Percentiles rank a stretch among this genome's conserved stretches.
These are phyloP conservation scores for Aphaenogaster floridana DNA, from an alignment of 1,140 invertebrate genomes.

Conservation along the genomic window DNA sequence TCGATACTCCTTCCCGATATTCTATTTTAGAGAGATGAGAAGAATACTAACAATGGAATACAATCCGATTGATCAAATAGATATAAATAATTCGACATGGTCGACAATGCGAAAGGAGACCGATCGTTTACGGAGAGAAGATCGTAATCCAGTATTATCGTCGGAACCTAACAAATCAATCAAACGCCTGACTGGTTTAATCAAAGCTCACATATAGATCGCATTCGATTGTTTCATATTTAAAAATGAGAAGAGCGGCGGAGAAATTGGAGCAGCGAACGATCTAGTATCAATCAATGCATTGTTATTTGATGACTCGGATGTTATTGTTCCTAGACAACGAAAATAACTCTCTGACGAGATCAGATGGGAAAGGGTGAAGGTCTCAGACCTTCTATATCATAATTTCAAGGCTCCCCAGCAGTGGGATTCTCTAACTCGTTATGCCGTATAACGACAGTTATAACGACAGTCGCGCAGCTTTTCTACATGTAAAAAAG, in stretches of 20 bases:
- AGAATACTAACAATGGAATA: not conserved
- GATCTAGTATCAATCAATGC: not conserved
- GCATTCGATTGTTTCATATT: not conserved
- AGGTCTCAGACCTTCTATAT: not conserved
- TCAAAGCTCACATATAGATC: not conserved
- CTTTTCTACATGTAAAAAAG: no score
- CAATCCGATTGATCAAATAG: conserved; percentile 7
- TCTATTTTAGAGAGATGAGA: not conserved
- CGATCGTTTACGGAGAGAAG: not conserved
- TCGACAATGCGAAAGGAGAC: not conserved
- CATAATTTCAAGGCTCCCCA: not conserved
- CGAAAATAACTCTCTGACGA: not conserved
- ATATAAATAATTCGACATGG: not conserved
- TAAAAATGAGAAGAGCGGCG: not conserved
- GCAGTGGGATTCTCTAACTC: no score
- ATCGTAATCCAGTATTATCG: not conserved
- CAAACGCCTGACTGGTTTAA: not conserved
- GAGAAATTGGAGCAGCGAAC: not conserved
- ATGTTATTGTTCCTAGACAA: not conserved
- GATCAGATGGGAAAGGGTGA: not conserved
- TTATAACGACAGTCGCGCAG: no score
- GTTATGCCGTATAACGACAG: no score
- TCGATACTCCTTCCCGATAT: not conserved
- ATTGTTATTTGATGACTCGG: not conserved
- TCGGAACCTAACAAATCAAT: not conserved